Base-by-base conservation (phyloP, 1,140 invertebrate genomes). In the Drosophila simulans region DNA sequence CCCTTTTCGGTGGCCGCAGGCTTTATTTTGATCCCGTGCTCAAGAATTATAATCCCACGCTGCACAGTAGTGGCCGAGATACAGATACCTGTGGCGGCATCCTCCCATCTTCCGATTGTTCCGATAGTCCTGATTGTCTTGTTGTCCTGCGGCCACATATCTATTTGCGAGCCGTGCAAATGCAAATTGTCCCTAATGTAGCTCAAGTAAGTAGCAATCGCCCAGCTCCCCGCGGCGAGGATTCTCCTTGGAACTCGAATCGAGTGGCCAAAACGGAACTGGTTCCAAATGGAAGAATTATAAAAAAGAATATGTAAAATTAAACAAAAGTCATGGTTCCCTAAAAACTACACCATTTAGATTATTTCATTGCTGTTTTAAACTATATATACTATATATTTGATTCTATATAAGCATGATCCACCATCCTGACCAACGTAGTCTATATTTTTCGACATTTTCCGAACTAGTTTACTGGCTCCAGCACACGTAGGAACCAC, bases 21-120 rank as follows among this genome's bases (percentile, higher is more conserved):
- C 46, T 59, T 69, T 69, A 45, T 20, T 48, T 37, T 88, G 64
- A 88, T 83, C 84, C 68, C 57, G 37, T 52, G 84, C 84, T 84
- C 80, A 88, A 88, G 80, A 88, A 80, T 71, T 89, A 89, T 84
- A 89, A 88, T 80, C 84, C 60, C 57, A 40, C 37, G 17, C 51
- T 51, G 45, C 46, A 53, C 25, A 31, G 46, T 5, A 49, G 25
- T 5, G 46, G 5, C 13, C n/a, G n/a, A 35, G 13, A 45, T 42
- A 7, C 40, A 42, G 22, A 59, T 55, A 80, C 77, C 80, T 84
- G 77, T 37, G 15, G 25, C 27, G 49, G 42, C 31, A 25, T 35
- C 40, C 20, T 40, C 55, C 65, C 43, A 39, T 48, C 63, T 31
- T 27, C 25, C 45, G 49, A 48, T 59, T 65, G 62, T 64, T 59